phyloP scores from a whole-genome alignment of 2,113 vertebrate genomes.

The Jacana jacana region DNA sequence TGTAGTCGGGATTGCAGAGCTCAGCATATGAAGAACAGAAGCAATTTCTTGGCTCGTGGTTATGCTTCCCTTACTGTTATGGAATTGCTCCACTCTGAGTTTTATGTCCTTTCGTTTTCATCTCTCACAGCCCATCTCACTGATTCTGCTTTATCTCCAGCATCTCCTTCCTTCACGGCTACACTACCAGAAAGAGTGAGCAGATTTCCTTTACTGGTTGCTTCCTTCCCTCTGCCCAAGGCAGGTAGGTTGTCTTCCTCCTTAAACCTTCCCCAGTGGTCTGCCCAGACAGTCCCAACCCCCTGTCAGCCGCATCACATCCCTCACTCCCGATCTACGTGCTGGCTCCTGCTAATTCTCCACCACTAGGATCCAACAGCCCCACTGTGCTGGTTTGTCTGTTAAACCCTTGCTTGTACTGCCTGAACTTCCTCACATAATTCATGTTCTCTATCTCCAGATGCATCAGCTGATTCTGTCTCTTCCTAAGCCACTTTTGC shows the following conservation, averaged over 20 bases:
- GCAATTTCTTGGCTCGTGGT: neutral
- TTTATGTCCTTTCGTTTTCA: neutral
- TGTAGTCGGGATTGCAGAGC: neutral
- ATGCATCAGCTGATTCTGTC: neutral
- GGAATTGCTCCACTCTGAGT: neutral
- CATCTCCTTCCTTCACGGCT: neutral
- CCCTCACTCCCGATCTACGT: neutral
- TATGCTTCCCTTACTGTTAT: neutral
- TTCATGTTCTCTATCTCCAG: neutral
- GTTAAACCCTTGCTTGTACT: neutral
- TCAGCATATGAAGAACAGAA: neutral
- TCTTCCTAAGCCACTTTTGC: neutral
- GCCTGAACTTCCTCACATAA: neutral
- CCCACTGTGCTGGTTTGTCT: neutral
- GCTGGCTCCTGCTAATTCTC: neutral
- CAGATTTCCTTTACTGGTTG: neutral
- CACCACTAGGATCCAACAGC: neutral
- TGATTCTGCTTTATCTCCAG: neutral
- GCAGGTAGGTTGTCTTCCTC: neutral
- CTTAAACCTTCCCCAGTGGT: neutral
- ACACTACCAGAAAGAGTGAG: neutral
- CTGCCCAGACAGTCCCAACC: neutral
- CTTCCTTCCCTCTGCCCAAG: constrained; percentile 3
- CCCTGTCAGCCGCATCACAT: neutral
- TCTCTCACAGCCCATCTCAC: neutral